phyloP scores from a whole-genome alignment of 2,113 vertebrate genomes.

The Oriolus oriolus region DNA sequence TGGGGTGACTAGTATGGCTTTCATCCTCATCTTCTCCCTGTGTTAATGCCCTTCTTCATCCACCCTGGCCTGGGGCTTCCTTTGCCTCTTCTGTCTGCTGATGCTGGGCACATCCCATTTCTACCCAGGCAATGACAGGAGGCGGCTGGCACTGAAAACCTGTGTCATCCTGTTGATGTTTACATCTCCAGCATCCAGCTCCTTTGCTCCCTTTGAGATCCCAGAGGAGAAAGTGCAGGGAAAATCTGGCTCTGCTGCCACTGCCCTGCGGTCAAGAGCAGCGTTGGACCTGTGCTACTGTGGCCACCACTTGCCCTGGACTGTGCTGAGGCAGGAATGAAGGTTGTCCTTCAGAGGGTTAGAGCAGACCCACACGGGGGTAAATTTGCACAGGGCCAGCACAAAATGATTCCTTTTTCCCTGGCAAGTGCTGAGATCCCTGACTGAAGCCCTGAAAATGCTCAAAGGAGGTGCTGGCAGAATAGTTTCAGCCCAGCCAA shows the following conservation, averaged over 20 bases:
- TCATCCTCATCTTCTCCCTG: neutral
- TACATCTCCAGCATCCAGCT: neutral
- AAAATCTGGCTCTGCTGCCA: neutral
- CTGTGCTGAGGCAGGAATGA: neutral
- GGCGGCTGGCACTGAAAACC: neutral
- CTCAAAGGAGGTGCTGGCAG: neutral
- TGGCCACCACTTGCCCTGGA: accelerated
- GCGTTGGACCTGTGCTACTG: neutral
- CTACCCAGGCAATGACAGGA: neutral
- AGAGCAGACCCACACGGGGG: neutral
- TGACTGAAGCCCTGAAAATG: neutral
- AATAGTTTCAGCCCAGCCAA: neutral
- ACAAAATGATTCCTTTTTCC: neutral
- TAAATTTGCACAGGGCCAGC: neutral
- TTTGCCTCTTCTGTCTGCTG: neutral
- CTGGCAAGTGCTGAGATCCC: neutral
- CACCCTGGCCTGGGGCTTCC: neutral
- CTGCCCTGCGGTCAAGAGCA: neutral
- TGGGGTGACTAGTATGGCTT: neutral
- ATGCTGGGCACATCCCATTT: neutral
- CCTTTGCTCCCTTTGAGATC: neutral
- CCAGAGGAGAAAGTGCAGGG: neutral
- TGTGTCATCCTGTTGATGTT: accelerated
- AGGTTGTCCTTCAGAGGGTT: neutral
- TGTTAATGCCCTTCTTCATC: neutral